A percentile compares a stretch with the other conserved stretches of the same genome.
These are phyloP conservation scores for Atta cephalotes DNA, from an alignment of 1,140 invertebrate species.

Conservation along the genomic window DNA sequence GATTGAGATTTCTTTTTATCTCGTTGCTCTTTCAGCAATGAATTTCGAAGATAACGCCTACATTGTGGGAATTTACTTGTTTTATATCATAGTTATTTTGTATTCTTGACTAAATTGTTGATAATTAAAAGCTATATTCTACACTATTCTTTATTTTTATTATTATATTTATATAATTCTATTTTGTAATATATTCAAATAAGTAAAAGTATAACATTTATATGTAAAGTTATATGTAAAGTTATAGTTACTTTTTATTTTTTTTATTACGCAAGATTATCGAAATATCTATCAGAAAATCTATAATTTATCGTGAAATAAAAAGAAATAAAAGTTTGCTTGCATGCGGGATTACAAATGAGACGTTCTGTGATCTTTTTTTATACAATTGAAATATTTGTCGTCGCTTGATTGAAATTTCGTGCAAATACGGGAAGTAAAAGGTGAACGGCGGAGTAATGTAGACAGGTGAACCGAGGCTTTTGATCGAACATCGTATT, in stretches of 20 bases:
- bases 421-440: background rate
- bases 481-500: slow-evolving; percentile 47
- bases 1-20: slow-evolving; percentile 31
- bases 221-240: background rate
- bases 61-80: background rate
- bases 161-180: background rate
- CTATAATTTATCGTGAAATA: background rate
- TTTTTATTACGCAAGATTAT: background rate
- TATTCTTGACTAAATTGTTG: background rate
- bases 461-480: background rate
- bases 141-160: background rate
- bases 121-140: background rate
- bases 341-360: background rate
- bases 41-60: background rate
- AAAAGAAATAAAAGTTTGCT: background rate
- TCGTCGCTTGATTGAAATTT: slow-evolving; percentile 22
- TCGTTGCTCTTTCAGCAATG: background rate
- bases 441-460: background rate
- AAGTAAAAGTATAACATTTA: background rate
- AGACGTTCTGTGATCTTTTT: background rate
- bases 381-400: background rate
- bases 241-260: background rate
- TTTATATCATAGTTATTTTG: background rate
- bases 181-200: background rate
- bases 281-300: background rate